Base-by-base conservation (phyloP, 2,888 invertebrate species). In the Rhimphoctona megacephalus region DNA sequence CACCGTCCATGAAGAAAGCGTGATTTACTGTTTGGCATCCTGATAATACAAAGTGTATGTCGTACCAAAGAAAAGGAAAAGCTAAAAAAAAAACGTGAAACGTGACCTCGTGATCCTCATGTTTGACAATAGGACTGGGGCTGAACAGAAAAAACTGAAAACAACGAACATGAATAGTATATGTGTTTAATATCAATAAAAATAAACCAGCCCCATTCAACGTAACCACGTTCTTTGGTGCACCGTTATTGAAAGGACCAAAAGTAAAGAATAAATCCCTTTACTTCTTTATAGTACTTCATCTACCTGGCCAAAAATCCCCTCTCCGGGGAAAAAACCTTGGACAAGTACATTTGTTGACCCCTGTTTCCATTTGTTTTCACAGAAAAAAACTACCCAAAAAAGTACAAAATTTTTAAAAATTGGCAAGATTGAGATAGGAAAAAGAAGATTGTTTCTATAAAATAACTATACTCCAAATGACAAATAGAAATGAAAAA, bases 11-110 rank as follows among this genome's bases (percentile, higher is more conserved):
- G 22, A 43, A 25, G 19, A 33, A 17, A 57, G 57, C 49, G 70
- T 33, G 64, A 76, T 82, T 79, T 79, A 69, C 43, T 17, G 70
- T 30, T 64, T 33, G 52, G n/a, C 54, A 39, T 79, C 52, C 66
- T 66, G 69, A 80, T 80, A 66, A 74, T 64, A 81, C 74, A 76
- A 81, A 80, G 70, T 70, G 70, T 70, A 25, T 14, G 69, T 64
- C n/a, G 57, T 43, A 54, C 25, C 57, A 54, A 22, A 3, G 25
- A 74, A 66, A 66, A 69, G 39, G 30, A 43, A 46, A 11, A 33
- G 2, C 43, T 43, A 22, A 66, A 64, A 36, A 30, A 14, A 22
- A 81, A 79, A 72, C 73, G 49, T 46, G 36, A 81, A 79, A 72
- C 73, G 49, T 46, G 36, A 46, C 64, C 36, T 9, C 36, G 84